phyloP scores from a whole-genome alignment of 1,140 invertebrate species.

The Sogatella furcifera region DNA sequence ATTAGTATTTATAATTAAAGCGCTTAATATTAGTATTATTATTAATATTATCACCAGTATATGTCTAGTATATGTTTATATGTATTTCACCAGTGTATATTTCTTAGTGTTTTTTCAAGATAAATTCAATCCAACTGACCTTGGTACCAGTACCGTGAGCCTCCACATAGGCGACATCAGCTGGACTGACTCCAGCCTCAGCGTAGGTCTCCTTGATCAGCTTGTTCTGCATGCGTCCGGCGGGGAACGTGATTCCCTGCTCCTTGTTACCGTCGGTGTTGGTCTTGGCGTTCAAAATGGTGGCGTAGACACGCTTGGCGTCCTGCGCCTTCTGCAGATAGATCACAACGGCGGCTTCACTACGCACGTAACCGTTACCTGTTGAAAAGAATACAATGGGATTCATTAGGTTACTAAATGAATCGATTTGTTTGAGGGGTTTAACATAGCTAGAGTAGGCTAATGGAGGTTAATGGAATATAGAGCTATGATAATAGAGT shows the following conservation, averaged over 20 bases:
- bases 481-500: no score
- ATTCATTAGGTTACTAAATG: no score
- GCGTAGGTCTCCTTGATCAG: constrained; percentile 78
- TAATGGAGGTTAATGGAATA: no score
- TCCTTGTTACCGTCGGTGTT: constrained; percentile 87
- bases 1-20: no score
- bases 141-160: constrained; percentile 95
- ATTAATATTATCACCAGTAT: no score
- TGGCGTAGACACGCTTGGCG: constrained; percentile 75
- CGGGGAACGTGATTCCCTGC: constrained; percentile 85
- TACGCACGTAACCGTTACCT: constrained; percentile 82
- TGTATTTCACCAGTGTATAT: no score
- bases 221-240: constrained; percentile 71
- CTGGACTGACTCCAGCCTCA: constrained; percentile 70
- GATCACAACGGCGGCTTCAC: constrained; percentile 74
- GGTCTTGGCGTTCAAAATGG: constrained; percentile 70
- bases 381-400: neutral
- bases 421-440: no score
- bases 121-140: constrained; percentile 28
- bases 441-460: no score
- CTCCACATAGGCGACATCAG: constrained; percentile 78
- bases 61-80: no score
- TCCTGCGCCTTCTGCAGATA: constrained; percentile 64
- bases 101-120: no score
- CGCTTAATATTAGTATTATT: no score